Conservation (phyloP, 2,888 invertebrate genomes). For the Ctena decussata region DNA sequence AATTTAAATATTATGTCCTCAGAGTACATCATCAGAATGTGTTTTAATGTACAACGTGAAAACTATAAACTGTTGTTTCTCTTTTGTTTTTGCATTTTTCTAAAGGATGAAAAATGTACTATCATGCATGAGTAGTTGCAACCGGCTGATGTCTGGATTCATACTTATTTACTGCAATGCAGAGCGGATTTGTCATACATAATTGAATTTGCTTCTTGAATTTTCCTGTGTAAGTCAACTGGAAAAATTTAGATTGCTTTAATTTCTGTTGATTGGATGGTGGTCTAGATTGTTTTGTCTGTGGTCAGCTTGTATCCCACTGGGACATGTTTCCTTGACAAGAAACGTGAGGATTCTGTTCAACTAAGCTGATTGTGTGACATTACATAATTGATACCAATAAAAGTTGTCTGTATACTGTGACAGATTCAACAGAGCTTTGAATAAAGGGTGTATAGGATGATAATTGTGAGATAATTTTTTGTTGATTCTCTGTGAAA, state of each 20-base stretch:
- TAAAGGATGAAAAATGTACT: no score
- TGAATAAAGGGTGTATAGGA: no score
- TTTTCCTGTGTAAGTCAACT: neutral
- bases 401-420: no score
- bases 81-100: no score
- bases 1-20: no score
- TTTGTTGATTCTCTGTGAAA: neutral
- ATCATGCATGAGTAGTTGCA: no score
- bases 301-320: neutral
- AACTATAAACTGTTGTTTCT: no score
- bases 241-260: neutral
- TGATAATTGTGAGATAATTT: no score
- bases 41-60: no score
- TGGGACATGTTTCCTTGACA: neutral
- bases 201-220: slow-evolving; percentile 1
- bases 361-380: neutral
- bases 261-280: neutral
- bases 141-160: no score
- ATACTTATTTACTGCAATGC: neutral
- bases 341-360: neutral
- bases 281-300: neutral
- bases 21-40: no score
- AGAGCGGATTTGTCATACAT: neutral
- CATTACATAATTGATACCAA: neutral
- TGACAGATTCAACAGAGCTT: no score